These are phyloP conservation scores for Eilema caniola DNA, from an alignment of 2,888 invertebrate species.

Conservation along the genomic window DNA sequence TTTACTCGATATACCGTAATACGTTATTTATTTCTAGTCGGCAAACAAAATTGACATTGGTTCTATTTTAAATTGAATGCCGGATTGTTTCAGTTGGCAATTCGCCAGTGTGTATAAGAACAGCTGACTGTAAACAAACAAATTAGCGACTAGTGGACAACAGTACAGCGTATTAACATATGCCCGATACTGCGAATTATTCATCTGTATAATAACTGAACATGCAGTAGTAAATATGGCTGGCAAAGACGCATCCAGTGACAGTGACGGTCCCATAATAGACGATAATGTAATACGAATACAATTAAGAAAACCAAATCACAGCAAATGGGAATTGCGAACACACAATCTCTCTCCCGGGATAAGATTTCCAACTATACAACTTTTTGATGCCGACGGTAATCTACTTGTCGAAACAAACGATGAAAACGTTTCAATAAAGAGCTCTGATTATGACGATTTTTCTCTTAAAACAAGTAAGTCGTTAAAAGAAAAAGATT, in stretches of 20 bases:
- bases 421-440: conserved; percentile 84
- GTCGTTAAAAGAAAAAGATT: conserved; percentile 77
- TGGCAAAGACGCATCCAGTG: conserved; percentile 70
- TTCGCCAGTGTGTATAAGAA: conserved; percentile 73
- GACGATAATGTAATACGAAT: conserved; percentile 87
- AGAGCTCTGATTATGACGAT: conserved; percentile 75
- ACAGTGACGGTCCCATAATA: conserved; percentile 81
- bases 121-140: conserved; percentile 86
- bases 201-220: conserved; percentile 45
- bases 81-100: conserved; percentile 76
- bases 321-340: conserved; percentile 89
- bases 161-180: conserved; percentile 56
- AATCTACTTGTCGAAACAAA: conserved; percentile 88
- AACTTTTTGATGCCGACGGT: conserved; percentile 88
- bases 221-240: conserved; percentile 64
- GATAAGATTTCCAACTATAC: conserved; percentile 87
- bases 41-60: conserved; percentile 86
- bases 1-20: conserved; percentile 39
- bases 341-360: conserved; percentile 88
- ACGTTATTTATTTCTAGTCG: conserved; percentile 64
- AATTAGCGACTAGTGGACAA: conserved; percentile 67
- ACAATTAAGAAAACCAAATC: conserved; percentile 87
- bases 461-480: conserved; percentile 65
- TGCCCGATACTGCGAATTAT: conserved; percentile 48
- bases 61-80: conserved; percentile 80